Conservation (phyloP, 1,140 invertebrate genomes). For the Penaeus chinensis region DNA sequence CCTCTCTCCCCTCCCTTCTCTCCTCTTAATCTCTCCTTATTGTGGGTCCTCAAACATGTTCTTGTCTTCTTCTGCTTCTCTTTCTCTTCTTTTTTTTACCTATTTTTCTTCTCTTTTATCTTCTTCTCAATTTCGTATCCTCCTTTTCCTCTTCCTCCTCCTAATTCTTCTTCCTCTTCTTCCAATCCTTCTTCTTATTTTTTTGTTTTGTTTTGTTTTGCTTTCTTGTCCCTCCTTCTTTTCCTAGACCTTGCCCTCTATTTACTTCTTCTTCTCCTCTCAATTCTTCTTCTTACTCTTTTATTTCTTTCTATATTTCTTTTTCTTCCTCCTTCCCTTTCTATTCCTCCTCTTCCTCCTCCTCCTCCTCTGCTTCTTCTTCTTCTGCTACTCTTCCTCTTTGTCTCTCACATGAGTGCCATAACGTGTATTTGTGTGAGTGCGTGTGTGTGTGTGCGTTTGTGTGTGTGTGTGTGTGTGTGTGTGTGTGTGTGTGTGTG, state of each 20-base stretch:
- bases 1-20: neutral
- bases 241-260: neutral
- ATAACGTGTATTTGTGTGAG: neutral
- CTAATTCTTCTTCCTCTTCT: neutral
- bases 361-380: neutral
- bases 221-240: neutral
- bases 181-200: neutral
- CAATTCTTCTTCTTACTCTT: neutral
- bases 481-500: conserved; percentile 22
- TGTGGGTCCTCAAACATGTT: neutral
- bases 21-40: neutral
- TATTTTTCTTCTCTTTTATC: neutral
- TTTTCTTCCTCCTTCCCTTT: neutral
- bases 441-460: neutral
- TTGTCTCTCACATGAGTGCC: neutral
- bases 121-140: neutral
- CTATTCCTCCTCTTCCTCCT: neutral
- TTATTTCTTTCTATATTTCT: neutral
- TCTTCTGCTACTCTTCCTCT: conserved; percentile 7
- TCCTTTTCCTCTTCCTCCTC: neutral
- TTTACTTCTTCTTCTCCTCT: neutral
- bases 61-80: neutral
- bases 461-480: conserved; percentile 22
- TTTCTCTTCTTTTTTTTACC: neutral
- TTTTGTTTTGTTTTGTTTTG: neutral